phyloP scores from a whole-genome alignment of 2,888 invertebrate species.

The Dolichomitus sp. region DNA sequence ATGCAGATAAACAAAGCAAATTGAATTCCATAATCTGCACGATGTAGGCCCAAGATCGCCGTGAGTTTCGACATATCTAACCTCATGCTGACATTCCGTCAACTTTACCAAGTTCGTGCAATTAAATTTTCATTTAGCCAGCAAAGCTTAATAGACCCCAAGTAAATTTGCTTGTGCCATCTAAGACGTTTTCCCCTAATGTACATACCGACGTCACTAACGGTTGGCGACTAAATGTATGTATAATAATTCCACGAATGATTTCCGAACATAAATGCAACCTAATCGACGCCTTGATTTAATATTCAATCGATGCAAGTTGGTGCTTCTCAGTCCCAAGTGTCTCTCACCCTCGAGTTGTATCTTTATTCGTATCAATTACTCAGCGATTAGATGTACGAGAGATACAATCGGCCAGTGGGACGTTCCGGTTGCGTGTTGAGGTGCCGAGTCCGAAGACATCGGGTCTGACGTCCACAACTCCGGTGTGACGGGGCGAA shows the following conservation, averaged over 20 bases:
- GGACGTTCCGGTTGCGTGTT: slow-evolving; percentile 34
- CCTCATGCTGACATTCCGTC: no score
- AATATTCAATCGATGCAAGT: slow-evolving; percentile 5
- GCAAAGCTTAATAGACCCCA: no score
- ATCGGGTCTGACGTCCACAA: slow-evolving; percentile 51
- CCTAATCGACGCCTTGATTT: slow-evolving; percentile 15
- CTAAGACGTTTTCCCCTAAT: no score
- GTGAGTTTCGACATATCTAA: no score
- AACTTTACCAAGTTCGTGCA: no score
- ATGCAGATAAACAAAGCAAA: no score
- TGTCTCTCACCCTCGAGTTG: slow-evolving; percentile 55
- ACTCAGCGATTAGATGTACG: slow-evolving; percentile 85
- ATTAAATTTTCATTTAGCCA: no score
- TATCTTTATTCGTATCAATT: slow-evolving; percentile 86
- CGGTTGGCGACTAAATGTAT: background rate
- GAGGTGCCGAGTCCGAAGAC: slow-evolving; percentile 40
- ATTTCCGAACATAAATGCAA: background rate
- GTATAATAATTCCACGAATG: background rate
- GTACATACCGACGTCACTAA: no score
- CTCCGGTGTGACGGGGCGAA: slow-evolving; percentile 61
- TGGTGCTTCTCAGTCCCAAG: background rate
- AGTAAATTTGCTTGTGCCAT: no score
- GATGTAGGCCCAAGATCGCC: no score
- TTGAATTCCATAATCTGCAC: no score
- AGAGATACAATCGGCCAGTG: slow-evolving; percentile 66